Evolutionary conservation across 1,140 invertebrate species (phyloP), one percentile per base, ranked within the genome.

Genomic region (Drosophila nebulosa): DNA sequence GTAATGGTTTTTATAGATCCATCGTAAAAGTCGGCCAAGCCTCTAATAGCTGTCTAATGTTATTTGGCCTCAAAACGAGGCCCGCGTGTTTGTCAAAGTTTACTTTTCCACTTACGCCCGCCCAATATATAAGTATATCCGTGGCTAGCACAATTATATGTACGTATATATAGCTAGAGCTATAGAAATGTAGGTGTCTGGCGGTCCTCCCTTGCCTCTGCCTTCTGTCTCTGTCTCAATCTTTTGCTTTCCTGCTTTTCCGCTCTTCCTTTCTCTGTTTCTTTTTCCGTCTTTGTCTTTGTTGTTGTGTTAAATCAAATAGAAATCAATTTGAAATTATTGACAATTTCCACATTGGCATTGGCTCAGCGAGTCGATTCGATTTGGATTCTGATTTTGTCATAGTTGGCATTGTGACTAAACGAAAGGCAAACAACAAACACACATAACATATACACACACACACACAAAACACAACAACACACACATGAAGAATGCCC

Each of bases 241-340:
- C 14, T 42, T 6, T 18, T 16, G 16, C 39, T 42, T 42, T 42
- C 16, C 18, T n/a, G n/a, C n/a, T 16, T 10, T 1, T 21, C 16
- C 39, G 0, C 39, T 42, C 36, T 39, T 5, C 0, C 16, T 16
- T 14, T 16, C 39, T 42, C 39, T 16, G 14, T 18, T 42, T 42
- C 14, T 16, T 1, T 18, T 65, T 66, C 51, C 62, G 42, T 52
- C 64, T 64, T 55, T 51, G 51, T 64, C n/a, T 16, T 64, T 66
- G 62, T 71, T 81, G 75, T 66, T 80, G 79, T 80, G 88, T 68
- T 76, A 90, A 90, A 79, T 85, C 89, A 90, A 90, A 90, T 69
- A 85, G 81, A 90, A 90, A 90, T 90, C 89, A 90, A 90, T 90
- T 90, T 85, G 88, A 90, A 90, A 90, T 90, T 90, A 90, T 90